Conservation (phyloP, 2,888 invertebrate species). For the Eilema depressum region DNA sequence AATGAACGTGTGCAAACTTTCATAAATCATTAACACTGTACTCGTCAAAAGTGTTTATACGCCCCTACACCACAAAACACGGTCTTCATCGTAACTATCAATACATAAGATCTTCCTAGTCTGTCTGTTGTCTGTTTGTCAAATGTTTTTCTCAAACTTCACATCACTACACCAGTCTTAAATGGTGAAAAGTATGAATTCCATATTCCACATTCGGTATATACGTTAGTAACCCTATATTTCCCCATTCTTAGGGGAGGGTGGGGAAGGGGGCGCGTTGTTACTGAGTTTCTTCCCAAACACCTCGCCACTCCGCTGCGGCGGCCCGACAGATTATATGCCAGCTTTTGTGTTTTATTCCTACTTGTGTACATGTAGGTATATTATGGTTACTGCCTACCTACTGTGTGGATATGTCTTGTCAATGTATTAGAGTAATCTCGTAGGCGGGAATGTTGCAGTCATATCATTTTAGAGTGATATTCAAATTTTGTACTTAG, state of each 20-base stretch:
- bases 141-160: not conserved
- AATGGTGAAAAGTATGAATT: constrained; percentile 31
- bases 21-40: too few relatives aligned
- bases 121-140: too few relatives aligned
- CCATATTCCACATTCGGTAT: constrained; percentile 25
- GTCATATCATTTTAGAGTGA: constrained; percentile 8
- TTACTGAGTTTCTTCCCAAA: constrained; percentile 62
- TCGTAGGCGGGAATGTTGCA: constrained; percentile 35
- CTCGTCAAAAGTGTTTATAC: too few relatives aligned
- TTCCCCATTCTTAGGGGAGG: constrained; percentile 43
- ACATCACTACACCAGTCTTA: constrained; percentile 22
- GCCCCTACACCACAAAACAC: too few relatives aligned
- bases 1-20: too few relatives aligned
- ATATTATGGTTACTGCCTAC: constrained; percentile 4
- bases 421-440: constrained; percentile 43
- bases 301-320: constrained; percentile 59
- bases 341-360: constrained; percentile 57
- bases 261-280: constrained; percentile 49
- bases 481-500: not conserved
- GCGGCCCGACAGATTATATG: constrained; percentile 61
- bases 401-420: constrained; percentile 13
- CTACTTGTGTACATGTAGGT: constrained; percentile 31
- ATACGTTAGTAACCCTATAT: constrained; percentile 38
- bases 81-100: too few relatives aligned
- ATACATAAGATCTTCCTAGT: not conserved